Conservation (phyloP, 2,888 invertebrate genomes). For the Phortica magna region DNA sequence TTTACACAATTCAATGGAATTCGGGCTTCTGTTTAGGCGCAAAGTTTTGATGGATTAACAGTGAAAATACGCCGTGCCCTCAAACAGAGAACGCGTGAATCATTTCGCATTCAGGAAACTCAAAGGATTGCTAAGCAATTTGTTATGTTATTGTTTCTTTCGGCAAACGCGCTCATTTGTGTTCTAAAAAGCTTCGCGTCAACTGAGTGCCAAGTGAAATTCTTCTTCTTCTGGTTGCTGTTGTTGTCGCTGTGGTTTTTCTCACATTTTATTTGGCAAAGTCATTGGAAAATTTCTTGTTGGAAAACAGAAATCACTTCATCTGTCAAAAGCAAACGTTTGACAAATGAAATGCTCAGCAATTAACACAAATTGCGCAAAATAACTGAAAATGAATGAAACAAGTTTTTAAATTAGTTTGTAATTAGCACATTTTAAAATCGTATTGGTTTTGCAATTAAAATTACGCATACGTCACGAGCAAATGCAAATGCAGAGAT, state of each 20-base stretch:
- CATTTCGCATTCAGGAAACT: neutral
- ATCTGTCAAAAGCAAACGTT: neutral
- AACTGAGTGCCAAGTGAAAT: constrained; percentile 41
- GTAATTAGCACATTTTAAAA: constrained; percentile 34
- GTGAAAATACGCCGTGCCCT: neutral
- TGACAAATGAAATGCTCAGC: constrained; percentile 43
- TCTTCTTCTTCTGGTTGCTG: too few species aligned
- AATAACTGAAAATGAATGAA: neutral
- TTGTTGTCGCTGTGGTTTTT: constrained; percentile 30
- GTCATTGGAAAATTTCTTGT: constrained; percentile 49
- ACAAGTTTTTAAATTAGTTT: neutral
- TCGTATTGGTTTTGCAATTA: too few species aligned
- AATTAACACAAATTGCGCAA: constrained; percentile 47
- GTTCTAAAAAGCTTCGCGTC: constrained; percentile 38
- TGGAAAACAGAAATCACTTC: neutral
- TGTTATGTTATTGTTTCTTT: neutral
- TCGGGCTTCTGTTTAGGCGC: too few species aligned
- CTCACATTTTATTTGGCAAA: neutral
- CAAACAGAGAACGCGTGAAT: neutral
- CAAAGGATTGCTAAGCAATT: neutral
- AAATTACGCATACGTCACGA: too few species aligned
- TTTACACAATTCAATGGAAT: too few species aligned
- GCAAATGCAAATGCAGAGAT: too few species aligned
- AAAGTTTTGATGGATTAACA: neutral
- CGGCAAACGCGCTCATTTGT: too few species aligned